Evolutionary conservation across 64 coral and sea anemone genomes (phyloP).

Genomic region (Montipora efflorescens): DNA sequence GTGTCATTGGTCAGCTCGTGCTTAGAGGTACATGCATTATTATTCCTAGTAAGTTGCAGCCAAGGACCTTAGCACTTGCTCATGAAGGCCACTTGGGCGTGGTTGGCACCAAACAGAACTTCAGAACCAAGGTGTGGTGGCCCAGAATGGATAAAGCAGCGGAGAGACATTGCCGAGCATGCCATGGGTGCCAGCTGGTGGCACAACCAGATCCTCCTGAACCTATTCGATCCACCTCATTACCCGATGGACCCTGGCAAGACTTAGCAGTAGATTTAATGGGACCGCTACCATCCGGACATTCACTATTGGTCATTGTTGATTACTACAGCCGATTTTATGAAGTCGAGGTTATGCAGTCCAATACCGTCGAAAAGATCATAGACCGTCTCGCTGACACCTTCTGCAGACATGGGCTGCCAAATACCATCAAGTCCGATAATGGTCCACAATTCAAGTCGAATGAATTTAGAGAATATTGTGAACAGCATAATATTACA

Average conservation of each 20-base stretch:
- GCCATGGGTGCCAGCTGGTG: conserved; percentile 62
- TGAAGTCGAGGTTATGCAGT: conserved; percentile 27
- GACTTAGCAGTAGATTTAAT: conserved; percentile 33
- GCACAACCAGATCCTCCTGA: conserved; percentile 32
- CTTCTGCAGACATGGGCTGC: conserved; percentile 33
- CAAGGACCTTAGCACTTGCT: too few relatives aligned
- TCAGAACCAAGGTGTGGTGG: conserved; percentile 65
- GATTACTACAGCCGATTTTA: conserved; percentile 57
- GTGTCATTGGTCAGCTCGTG: too few relatives aligned
- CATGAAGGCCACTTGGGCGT: background rate
- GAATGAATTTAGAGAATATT: conserved; percentile 41
- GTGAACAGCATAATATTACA: conserved; percentile 19
- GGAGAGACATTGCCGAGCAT: conserved; percentile 59
- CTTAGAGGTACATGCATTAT: too few relatives aligned
- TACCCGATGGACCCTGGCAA: conserved; percentile 50
- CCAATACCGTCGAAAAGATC: conserved; percentile 19
- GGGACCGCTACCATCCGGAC: conserved; percentile 19
- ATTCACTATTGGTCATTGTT: conserved; percentile 35
- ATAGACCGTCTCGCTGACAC: conserved; percentile 12
- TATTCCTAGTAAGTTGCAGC: too few relatives aligned
- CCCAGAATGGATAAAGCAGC: conserved; percentile 59
- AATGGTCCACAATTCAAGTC: conserved; percentile 20
- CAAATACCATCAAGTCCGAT: conserved; percentile 11
- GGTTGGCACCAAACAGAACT: conserved; percentile 36
- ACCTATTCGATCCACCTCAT: conserved; percentile 32